Conservation (phyloP, 23 tunicate genomes). For the Oikopleura dioica region DNA sequence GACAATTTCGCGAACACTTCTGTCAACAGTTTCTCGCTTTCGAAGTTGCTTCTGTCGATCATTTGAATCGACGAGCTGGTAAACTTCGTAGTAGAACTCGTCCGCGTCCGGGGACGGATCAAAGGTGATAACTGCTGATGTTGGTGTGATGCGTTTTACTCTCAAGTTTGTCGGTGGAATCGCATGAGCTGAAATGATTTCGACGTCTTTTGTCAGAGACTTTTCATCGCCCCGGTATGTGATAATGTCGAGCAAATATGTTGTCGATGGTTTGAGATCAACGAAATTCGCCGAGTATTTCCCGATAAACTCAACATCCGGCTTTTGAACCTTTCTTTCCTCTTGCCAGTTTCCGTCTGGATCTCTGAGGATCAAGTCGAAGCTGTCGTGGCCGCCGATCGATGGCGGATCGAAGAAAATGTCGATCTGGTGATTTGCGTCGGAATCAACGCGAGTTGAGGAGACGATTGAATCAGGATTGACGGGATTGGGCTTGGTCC, state of each 20-base stretch:
- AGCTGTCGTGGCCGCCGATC: background rate
- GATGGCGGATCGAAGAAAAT: background rate
- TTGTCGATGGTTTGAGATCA: background rate
- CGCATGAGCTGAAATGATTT: background rate
- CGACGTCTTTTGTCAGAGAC: background rate
- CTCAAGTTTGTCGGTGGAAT: background rate
- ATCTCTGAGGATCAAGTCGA: background rate
- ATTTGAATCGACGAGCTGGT: too few species aligned
- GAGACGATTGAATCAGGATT: background rate
- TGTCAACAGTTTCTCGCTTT: background rate
- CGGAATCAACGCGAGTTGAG: background rate
- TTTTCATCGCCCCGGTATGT: background rate
- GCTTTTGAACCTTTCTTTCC: background rate
- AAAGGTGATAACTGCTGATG: background rate
- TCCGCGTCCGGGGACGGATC: background rate
- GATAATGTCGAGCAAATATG: background rate
- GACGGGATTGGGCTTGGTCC: background rate
- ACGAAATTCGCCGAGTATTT: background rate
- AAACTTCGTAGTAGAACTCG: background rate
- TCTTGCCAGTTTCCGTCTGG: background rate
- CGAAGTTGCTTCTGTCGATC: too few species aligned
- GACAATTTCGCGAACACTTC: background rate
- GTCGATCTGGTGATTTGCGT: background rate
- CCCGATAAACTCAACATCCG: background rate
- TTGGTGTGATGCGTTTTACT: background rate